phyloP scores from a whole-genome alignment of 2,888 invertebrate genomes.

The Lutraria lutraria region DNA sequence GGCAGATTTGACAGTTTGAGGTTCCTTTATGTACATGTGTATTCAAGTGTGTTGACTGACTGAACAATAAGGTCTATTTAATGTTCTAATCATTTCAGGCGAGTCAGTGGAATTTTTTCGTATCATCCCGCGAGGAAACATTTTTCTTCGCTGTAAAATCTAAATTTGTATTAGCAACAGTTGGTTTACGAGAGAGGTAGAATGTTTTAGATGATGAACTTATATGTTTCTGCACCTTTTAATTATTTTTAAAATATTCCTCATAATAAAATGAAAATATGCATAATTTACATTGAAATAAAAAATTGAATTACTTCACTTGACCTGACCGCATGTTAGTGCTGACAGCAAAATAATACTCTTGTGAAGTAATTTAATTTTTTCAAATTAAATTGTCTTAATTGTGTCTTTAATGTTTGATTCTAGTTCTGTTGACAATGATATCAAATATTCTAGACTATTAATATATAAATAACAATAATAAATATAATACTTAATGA shows the following conservation, averaged over 20 bases:
- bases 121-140: constrained; percentile 85
- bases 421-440: no score
- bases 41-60: no score
- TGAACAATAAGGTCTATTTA: no score
- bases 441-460: no score
- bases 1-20: no score
- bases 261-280: constrained; percentile 7
- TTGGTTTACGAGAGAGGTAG: constrained; percentile 84
- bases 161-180: constrained; percentile 82
- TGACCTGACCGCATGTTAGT: no score
- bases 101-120: constrained; percentile 80
- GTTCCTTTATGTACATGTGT: no score
- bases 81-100: constrained; percentile 65
- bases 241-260: background rate
- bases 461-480: no score
- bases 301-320: no score
- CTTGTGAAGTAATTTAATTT: background rate
- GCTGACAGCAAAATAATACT: background rate
- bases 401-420: background rate
- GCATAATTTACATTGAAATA: background rate
- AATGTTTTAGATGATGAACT: constrained; percentile 48
- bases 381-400: background rate
- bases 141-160: constrained; percentile 86
- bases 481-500: no score
- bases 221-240: background rate